These are phyloP conservation scores for Chymomyza procnemis DNA, from an alignment of 2,888 invertebrate genomes.

Conservation along the genomic window DNA sequence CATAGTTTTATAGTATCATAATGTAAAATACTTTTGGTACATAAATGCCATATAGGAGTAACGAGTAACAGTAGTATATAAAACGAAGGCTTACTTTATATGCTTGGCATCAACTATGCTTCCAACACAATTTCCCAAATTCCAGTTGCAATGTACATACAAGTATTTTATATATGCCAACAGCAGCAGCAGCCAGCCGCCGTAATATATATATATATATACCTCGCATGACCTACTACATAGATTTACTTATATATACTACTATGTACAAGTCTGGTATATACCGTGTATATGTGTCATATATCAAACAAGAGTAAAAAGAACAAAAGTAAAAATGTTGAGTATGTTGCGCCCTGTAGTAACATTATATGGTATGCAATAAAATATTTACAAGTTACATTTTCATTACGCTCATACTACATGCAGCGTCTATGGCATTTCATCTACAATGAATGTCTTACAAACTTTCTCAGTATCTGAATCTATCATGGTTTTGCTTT, in stretches of 20 bases:
- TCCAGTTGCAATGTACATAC: constrained; percentile 57
- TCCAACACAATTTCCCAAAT: constrained; percentile 17
- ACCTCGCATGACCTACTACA: background rate
- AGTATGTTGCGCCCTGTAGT: constrained; percentile 41
- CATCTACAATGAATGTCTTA: background rate
- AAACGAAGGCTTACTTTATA: constrained; percentile 61
- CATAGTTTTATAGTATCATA: constrained; percentile 16
- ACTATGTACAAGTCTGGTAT: background rate
- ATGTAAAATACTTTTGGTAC: too few relatives aligned
- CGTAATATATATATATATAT: too few relatives aligned
- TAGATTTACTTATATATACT: background rate
- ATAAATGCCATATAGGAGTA: background rate
- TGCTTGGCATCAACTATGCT: constrained; percentile 22
- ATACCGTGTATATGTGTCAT: background rate
- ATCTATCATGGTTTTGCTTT: constrained; percentile 18
- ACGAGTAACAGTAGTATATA: constrained; percentile 35
- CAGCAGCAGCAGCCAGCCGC: background rate
- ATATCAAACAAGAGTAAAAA: background rate
- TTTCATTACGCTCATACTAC: constrained; percentile 49
- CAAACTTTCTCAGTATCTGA: background rate
- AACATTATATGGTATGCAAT: constrained; percentile 61
- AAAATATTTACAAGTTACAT: constrained; percentile 68
- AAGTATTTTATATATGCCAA: constrained; percentile 23
- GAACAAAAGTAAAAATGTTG: constrained; percentile 15
- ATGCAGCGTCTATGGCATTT: background rate